Evolutionary conservation across 2,113 vertebrate species (phyloP).

Genomic region (Boulengeromyrus knoepffleri): DNA sequence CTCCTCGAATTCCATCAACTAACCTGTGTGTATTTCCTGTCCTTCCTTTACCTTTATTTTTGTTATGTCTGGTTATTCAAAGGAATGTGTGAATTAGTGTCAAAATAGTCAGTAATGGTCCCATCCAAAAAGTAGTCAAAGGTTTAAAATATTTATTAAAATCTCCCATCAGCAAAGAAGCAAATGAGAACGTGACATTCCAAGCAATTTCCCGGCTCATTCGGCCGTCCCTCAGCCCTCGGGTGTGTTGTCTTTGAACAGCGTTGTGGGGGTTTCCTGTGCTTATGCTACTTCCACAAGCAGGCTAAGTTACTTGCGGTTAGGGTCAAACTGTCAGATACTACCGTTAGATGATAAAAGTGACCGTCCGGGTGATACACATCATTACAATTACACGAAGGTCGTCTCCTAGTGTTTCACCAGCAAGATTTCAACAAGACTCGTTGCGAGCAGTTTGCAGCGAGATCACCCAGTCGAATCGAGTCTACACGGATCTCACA

Average conservation of each 20-base stretch:
- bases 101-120: background rate
- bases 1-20: background rate
- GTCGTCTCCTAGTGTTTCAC: background rate
- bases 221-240: background rate
- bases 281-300: background rate
- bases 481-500: background rate
- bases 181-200: background rate
- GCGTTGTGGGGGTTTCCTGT: background rate
- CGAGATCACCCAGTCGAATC: background rate
- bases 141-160: background rate
- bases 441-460: background rate
- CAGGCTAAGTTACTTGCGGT: background rate
- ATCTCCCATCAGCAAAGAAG: background rate
- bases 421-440: background rate
- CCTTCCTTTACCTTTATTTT: background rate
- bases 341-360: background rate
- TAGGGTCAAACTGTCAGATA: background rate
- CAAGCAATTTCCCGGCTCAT: background rate
- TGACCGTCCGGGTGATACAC: background rate
- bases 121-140: background rate
- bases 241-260: background rate
- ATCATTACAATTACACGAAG: background rate
- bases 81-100: background rate
- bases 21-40: background rate
- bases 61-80: background rate